Evolutionary conservation across 37 sponge, comb jelly and placozoan genomes (phyloP).

Genomic region (Haliclona indistincta): DNA sequence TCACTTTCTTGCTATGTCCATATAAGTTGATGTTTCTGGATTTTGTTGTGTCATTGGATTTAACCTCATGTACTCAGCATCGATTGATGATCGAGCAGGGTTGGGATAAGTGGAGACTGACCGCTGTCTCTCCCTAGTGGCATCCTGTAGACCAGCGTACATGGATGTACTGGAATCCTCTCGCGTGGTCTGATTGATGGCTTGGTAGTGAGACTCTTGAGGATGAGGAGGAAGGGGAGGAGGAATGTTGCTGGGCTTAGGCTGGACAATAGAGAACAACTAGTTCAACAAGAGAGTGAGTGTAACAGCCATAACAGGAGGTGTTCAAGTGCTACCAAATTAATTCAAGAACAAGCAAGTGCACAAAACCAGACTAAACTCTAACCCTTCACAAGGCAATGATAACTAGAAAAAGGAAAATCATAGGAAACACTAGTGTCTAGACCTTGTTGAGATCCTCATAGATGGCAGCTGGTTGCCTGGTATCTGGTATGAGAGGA

Average conservation of each 20-base stretch:
- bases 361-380: no score
- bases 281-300: background rate
- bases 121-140: background rate
- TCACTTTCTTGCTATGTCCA: no score
- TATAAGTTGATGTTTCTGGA: background rate
- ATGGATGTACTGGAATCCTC: background rate
- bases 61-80: background rate
- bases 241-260: background rate
- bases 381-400: no score
- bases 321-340: no score
- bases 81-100: background rate
- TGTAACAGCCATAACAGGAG: no score
- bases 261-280: background rate
- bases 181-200: background rate
- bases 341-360: no score
- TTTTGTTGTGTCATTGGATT: background rate
- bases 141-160: background rate
- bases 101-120: background rate
- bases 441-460: background rate
- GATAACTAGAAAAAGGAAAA: background rate
- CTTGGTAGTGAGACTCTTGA: background rate
- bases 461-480: constrained; percentile 1
- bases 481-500: background rate
- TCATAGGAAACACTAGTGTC: background rate
- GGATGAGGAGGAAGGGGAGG: background rate